Base-by-base conservation (phyloP, 2,797 vertebrate species). In the Acomys russatus region DNA sequence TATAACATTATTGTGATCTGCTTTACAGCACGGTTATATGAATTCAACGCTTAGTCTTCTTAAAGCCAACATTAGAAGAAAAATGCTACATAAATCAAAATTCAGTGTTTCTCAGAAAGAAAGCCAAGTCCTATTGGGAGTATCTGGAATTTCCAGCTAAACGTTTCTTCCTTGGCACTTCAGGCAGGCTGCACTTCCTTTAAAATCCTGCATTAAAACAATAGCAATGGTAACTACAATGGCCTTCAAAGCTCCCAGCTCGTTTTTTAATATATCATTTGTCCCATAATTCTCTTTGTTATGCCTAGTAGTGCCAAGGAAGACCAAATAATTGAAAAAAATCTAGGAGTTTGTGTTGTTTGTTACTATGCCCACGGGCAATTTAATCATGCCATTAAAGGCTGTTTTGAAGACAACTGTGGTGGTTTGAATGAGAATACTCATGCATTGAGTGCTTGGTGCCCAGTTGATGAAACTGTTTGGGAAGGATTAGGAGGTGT, bases 1-100 rank as follows among this genome's bases (percentile, higher is more conserved):
- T 95, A 85, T 59, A 93, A 93, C 59, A 90, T 94, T 94, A 90
- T 83, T 87, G 6, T 97, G 70, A 90, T 88, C 33, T 90, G 90
- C 61, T 94, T 92, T 77, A 94, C 33, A 95, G 66, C 28, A 77
- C 9, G 18, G 7, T 85, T 94, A 20, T 95, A n/a, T 88, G 88
- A 93, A 83, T 88, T 22, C 66, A 95, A 84, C 88, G 82, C 71
- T 88, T 88, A 85, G 66, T 95, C 88, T 88, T 92, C 91, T 93
- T 35, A 92, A 93, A 96, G 77, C 71, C 33, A 23, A 71, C 35
- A 71, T 38, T 35, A 56, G 51, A 89, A 92, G 86, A 44, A 20
- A 93, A 82, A 59, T 59, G n/a, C 51, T 73, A 35, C 78, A 20
- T 92, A 82, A 94, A 86, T 88, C 44, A 83, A 71, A 92, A 18